Base-by-base conservation (phyloP, 1,140 invertebrate species). In the Centruroides vittatus region DNA sequence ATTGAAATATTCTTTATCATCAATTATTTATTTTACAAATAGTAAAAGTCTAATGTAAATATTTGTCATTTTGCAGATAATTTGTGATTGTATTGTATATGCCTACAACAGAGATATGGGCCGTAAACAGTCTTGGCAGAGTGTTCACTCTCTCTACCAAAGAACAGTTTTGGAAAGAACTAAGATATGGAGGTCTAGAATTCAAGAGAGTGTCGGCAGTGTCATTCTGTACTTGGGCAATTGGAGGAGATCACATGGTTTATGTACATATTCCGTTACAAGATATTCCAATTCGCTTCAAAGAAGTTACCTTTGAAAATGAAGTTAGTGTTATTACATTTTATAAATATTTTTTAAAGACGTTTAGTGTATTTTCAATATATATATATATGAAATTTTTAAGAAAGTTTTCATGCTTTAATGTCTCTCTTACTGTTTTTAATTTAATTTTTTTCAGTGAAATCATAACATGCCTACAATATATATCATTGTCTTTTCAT, bases 301-400 rank as follows among this genome's bases (percentile, higher is more conserved):
- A 85, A 72, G 89, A 93, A 75, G 88, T 91, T 73, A 84, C 88
- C 5, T 95, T 88, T 73, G 90, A 95, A 76, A 94, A 95, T 75
- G 88, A 94, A 76, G 84, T 86, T 41, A 41, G 41, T 41, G 8
- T 41, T 41, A 41, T 8, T 23, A 23, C 23, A 23, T 23, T 23
- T 23, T 23, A 23, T 23, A 23, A 23, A 23, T 23, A 23, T 23
- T 23, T 23, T 23, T 23, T 23, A 23, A 23, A 23, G 23, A 23
- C 2, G 23, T 23, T 23, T 23, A 23, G 23, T 23, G 2, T 23
- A 23, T 23, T 23, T 23, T 23, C 23, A 23, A 23, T 23, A 23
- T 2, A 23, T 23, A 23, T 23, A 23, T 23, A 23, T 1, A 2
- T 23, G 23, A 23, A 23, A 23, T 23, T 23, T 23, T 23, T 23